Base-by-base conservation (phyloP, 2,888 invertebrate species). In the Parascotia fuliginaria region DNA sequence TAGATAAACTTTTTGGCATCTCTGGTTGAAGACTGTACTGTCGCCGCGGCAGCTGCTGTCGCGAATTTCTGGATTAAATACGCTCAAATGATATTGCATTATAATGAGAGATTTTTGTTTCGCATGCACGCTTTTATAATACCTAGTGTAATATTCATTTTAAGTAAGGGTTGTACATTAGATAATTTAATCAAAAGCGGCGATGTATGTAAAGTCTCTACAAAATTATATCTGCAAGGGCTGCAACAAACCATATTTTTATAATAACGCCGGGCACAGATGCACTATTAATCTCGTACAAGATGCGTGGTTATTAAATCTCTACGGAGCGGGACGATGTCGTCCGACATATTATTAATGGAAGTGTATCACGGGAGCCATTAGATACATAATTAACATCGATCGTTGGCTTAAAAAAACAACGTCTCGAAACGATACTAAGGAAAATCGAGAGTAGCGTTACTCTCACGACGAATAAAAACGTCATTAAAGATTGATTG, bases 311-410 rank as follows among this genome's bases (percentile, higher is more conserved):
- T 90, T 91, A 90, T 90, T 89, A 89, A 89, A 89, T 90, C 86
- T 88, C 76, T 79, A 76, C 76, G 65, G 82, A 83, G 81, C 77
- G 80, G 80, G 81, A 83, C 81, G 84, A 78, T 87, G 85, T 89
- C 85, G 79, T 83, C 84, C 79, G 77, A 75, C 77, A 65, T 82
- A 79, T 88, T 91, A 90, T 90, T 90, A 91, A 91, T 91, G 90
- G 88, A 90, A 91, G 89, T 90, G 91, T 90, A 91, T 89, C 91
- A 90, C 90, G 84, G 91, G 85, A 91, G 91, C 90, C 89, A 89
- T 90, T 90, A 91, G 87, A 89, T 84, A 83, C 81, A 78, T 89
- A 91, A 91, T 91, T 90, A 90, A 89, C 87, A 86, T 89, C 86
- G 85, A 89, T 85, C 83, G 79, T 64, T 70, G 70, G 67, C 74